Base-by-base conservation (phyloP, 2,797 vertebrate genomes). In the Heterohyrax brucei region DNA sequence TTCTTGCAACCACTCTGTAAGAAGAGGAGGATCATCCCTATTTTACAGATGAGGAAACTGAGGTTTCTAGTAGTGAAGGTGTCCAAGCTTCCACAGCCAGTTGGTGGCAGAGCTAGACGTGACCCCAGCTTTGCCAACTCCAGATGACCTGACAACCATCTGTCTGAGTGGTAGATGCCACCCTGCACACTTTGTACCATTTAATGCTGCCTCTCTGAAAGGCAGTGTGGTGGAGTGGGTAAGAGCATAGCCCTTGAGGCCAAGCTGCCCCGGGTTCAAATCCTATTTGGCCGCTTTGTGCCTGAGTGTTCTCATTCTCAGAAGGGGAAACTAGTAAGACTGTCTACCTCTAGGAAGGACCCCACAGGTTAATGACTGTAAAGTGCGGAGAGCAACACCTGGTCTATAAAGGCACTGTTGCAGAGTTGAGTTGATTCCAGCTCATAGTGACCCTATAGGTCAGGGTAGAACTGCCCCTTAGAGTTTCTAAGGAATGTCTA, bases 191-290 rank as follows among this genome's bases (percentile, higher is more conserved):
- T 2, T 14, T 13, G 13, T 0, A 19, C 44, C 44, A 28, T 7
- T 8, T 4, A 28, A 70, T 1, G 22, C 10, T 10, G 3, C 18
- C 83, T n/a, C 8, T 7, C 0, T 19, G 16, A 53, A 16, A 28
- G 39, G 14, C 76, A 10, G 33, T 12, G 70, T 10, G 28, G 76
- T 10, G 28, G 26, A 78, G 14, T 13, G 72, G 39, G 13, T 7
- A 10, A 6, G 22, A 75, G 28, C 48, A 78, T 10, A 78, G 30
- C 24, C 48, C 30, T 53, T 50, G 26, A 28, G n/a, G 28, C 3
- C 26, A 53, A 53, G 7, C 12, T n/a, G 13, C 48, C 48, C 30
- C 30, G 48, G 48, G 28, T 48, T 78, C 75, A 77, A 50, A 16
- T 50, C 75, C 46, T 48, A 50, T 26, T 77, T 77, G 6, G 13